Conservation (phyloP, 2,797 vertebrate genomes). For the Parotocinclus haroldoi region DNA sequence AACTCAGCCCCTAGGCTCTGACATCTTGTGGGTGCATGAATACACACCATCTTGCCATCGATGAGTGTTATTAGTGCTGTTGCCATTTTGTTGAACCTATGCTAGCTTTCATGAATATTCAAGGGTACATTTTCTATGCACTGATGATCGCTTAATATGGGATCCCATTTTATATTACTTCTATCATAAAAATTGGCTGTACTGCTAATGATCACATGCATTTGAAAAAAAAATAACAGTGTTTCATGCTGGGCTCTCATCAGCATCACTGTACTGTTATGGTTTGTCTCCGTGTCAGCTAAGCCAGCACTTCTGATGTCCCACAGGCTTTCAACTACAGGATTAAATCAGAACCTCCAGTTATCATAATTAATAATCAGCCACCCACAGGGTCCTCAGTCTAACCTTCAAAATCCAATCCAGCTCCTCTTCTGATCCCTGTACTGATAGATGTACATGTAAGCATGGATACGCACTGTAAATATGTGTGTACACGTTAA, state of each 20-base stretch:
- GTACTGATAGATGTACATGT: conserved; percentile 43
- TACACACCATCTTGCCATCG: neutral
- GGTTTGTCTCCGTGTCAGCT: conserved; percentile 47
- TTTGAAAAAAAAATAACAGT: conserved; percentile 14
- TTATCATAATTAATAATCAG: conserved; percentile 65
- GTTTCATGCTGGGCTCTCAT: conserved; percentile 23
- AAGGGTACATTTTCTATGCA: neutral
- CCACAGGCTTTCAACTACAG: conserved; percentile 42
- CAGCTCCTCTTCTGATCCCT: conserved; percentile 37
- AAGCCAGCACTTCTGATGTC: conserved; percentile 37
- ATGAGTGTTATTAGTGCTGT: neutral
- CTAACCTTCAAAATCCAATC: conserved; percentile 49
- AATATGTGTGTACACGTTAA: conserved; percentile 50
- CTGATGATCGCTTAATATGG: neutral
- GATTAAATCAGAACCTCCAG: conserved; percentile 50
- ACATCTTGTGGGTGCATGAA: neutral
- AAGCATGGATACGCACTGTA: conserved; percentile 30
- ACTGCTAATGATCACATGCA: conserved; percentile 25
- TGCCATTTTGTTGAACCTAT: neutral
- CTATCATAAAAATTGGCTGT: conserved; percentile 4
- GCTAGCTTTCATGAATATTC: neutral
- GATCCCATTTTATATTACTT: neutral
- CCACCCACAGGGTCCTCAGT: conserved; percentile 47
- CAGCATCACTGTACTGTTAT: conserved; percentile 32
- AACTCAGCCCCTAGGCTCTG: conserved; percentile 15